phyloP scores from a whole-genome alignment of 2,113 vertebrate species.

The Lota lota region DNA sequence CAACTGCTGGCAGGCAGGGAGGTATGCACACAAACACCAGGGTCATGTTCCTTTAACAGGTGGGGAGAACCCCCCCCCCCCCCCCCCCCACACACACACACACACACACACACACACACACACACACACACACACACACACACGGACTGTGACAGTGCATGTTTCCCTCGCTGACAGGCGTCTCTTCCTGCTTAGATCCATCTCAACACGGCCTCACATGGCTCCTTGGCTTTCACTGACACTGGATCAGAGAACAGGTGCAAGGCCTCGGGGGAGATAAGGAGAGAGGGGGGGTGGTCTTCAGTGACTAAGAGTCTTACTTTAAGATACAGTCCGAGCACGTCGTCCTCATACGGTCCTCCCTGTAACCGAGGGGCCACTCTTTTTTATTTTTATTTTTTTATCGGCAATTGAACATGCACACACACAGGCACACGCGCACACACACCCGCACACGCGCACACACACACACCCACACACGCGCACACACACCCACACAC shows the following conservation, averaged over 20 bases:
- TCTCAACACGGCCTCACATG: conserved; percentile 34
- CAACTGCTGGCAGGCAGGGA: conserved; percentile 14
- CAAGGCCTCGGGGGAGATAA: neutral
- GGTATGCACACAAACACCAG: conserved; percentile 14
- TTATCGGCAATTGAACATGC: neutral
- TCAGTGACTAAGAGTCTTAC: conserved; percentile 1
- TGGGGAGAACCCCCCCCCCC: conserved; percentile 13
- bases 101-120: conserved; percentile 12
- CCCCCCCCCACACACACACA: conserved; percentile 4
- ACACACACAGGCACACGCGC: neutral
- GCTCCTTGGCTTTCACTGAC: conserved; percentile 58
- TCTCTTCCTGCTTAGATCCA: conserved; percentile 41
- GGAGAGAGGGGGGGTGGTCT: neutral
- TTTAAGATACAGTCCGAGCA: conserved; percentile 14
- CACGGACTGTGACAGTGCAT: conserved; percentile 28
- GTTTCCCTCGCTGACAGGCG: conserved; percentile 41
- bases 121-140: conserved; percentile 5
- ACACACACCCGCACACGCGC: neutral
- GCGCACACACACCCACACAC: neutral
- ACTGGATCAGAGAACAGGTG: conserved; percentile 60
- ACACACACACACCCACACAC: neutral
- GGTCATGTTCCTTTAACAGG: conserved; percentile 49
- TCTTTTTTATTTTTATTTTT: too few relatives aligned
- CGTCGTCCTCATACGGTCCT: conserved; percentile 23
- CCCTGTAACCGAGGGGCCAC: neutral